Base-by-base conservation (phyloP, 2,113 vertebrate species). In the Phalacrocorax carbo region DNA sequence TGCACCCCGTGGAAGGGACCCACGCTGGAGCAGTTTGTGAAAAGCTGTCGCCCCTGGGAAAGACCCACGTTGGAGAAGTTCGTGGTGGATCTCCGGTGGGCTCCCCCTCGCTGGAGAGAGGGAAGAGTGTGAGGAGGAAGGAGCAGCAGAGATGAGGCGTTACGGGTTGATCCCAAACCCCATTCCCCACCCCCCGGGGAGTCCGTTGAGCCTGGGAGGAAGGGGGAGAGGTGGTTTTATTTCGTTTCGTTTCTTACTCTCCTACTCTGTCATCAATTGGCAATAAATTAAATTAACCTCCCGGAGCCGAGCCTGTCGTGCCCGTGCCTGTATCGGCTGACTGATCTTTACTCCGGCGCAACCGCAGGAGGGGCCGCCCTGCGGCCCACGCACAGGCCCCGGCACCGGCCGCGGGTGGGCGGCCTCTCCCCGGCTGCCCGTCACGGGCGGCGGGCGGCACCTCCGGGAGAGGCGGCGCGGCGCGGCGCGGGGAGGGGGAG, bases 231-330 rank as follows among this genome's bases (percentile, higher is more conserved):
- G 7, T 2, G 46, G 1, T 2, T 70, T 29, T 4, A 23, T n/a
- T 7, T 40, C 2, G 26, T 17, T 64, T 40, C 2, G 27, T 17
- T 64, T 49, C 52, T 34, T 14, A 38, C 32, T 70, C 73, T 26
- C 30, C 69, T 17, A 0, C 49, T 3, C 19, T 1, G 26, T 5
- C 21, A 40, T n/a, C 6, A 14, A 32, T 0, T 1, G 34, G 3
- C 27, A 40, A 2, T 1, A 15, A n/a, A 23, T 1, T 1, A 4
- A 21, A 3, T 5, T 30, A 5, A 32, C 1, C 34, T 8, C 17
- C 23, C 15, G 3, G 5, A 11, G 16, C 52, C 32, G 1, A 15
- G 12, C 9, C 27, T 7, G 8, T 16, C 34, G 22, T 5, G 22
- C 36, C 30, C 32, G 30, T 7, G n/a, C 15, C 51, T n/a, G 42